Evolutionary conservation across 1,140 invertebrate species (phyloP), one percentile per base, ranked within the genome.

Genomic region (Mizuhopecten yessoensis): DNA sequence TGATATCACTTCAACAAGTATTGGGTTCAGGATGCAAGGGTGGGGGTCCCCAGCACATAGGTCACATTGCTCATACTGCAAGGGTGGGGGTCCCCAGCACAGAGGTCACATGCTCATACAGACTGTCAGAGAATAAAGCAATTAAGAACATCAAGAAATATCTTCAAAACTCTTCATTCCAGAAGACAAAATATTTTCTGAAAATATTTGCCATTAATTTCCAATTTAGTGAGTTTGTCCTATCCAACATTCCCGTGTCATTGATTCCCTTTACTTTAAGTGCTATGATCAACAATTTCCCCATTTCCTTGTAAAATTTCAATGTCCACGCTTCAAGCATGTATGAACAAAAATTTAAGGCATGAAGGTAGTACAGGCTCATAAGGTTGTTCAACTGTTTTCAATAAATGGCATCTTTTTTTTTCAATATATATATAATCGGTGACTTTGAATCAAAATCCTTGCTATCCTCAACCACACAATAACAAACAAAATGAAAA

Each of bases 91-190:
- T 39, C 13, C 45, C 45, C 13, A 57, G 7, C 45, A 57, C 23
- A 29, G n/a, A 75, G 57, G 57, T 75, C n/a, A 75, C 57, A 75
- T 75, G 57, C 57, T n/a, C 57, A 75, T 75, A 17, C 23, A 75
- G 57, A 75, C 57, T 75, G 57, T 75, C 57, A 75, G 57, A 75
- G 57, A 75, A 75, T 75, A 29, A 7, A 75, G 57, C 57, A 75
- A 75, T 29, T 75, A 75, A 75, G 57, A 75, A 75, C n/a, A 75
- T 75, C 57, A 75, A 45, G 42, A 45, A 45, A 75, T 75, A 75
- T 75, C 57, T 75, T 75, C 57, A 75, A 75, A 75, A 75, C n/a
- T 75, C 57, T 75, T 75, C 57, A 75, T 29, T 75, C 57, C 57
- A n/a, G n/a, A n/a, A 75, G 57, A 75, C 57, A 75, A 75, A 29